Conservation (phyloP, 2,888 invertebrate species). For the Phania funesta region DNA sequence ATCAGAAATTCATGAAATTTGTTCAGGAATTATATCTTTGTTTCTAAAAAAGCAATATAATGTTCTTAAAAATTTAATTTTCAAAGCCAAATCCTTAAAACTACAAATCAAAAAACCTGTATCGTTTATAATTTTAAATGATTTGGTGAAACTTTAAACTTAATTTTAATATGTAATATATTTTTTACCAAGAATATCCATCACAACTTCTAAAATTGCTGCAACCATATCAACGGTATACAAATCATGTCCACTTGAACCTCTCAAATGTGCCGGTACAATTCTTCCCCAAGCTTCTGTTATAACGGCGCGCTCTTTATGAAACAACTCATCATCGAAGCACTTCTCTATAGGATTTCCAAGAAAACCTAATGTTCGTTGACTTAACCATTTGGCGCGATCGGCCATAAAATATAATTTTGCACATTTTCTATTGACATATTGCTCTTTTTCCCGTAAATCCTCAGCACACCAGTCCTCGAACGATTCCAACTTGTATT, state of each 20-base stretch:
- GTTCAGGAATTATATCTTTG: too few species aligned
- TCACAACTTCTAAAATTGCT: slow-evolving; percentile 73
- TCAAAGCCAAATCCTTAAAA: too few species aligned
- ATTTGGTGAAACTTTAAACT: too few species aligned
- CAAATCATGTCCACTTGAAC: slow-evolving; percentile 72
- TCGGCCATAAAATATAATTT: slow-evolving; percentile 78
- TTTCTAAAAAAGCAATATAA: too few species aligned
- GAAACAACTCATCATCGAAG: slow-evolving; percentile 71
- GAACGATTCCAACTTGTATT: slow-evolving; percentile 74
- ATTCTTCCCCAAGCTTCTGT: slow-evolving; percentile 76
- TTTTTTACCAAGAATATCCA: slow-evolving; percentile 72
- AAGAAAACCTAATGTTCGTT: slow-evolving; percentile 70
- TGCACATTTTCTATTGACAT: slow-evolving; percentile 75
- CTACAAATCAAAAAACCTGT: too few species aligned
- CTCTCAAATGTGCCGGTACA: slow-evolving; percentile 73
- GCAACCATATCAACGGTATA: slow-evolving; percentile 76
- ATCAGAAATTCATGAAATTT: too few species aligned
- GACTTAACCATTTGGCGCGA: slow-evolving; percentile 73
- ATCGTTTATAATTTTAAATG: too few species aligned
- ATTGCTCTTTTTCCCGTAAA: slow-evolving; percentile 74
- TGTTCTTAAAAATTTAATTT: too few species aligned
- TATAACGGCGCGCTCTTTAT: slow-evolving; percentile 73
- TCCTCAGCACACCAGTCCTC: slow-evolving; percentile 75
- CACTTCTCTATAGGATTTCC: slow-evolving; percentile 72
- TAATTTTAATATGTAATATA: too few species aligned